phyloP scores from a whole-genome alignment of 2,113 vertebrate genomes.

The Mugil cephalus region DNA sequence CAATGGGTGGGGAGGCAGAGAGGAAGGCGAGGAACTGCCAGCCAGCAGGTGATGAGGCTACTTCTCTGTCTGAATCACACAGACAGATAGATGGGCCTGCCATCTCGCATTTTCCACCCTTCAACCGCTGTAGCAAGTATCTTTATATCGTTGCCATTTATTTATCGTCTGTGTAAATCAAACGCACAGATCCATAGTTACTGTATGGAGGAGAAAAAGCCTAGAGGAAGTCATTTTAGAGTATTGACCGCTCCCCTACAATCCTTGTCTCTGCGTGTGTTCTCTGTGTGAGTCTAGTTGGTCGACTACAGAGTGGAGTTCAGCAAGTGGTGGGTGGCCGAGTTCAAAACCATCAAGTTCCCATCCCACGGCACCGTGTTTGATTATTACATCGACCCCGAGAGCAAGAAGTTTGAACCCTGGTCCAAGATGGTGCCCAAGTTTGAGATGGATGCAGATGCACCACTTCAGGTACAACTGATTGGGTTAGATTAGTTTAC shows the following conservation, averaged over 20 bases:
- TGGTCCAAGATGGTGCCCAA: slow-evolving; percentile 94
- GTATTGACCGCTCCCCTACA: slow-evolving; percentile 47
- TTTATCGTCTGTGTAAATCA: slow-evolving; percentile 55
- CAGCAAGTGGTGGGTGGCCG: slow-evolving; percentile 96
- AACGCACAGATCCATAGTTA: slow-evolving; percentile 46
- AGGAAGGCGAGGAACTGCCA: slow-evolving; percentile 39
- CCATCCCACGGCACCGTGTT: slow-evolving; percentile 95
- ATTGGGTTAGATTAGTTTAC: not conserved
- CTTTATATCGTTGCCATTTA: slow-evolving; percentile 37
- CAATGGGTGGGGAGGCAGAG: slow-evolving; percentile 23
- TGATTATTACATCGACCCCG: slow-evolving; percentile 94
- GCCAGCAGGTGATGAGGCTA: slow-evolving; percentile 60
- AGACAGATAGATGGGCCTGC: slow-evolving; percentile 55
- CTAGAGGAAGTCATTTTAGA: slow-evolving; percentile 59
- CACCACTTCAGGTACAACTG: slow-evolving; percentile 90
- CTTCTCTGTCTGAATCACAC: slow-evolving; percentile 55
- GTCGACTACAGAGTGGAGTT: slow-evolving; percentile 94
- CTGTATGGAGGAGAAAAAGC: slow-evolving; percentile 35
- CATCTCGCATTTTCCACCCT: slow-evolving; percentile 65
- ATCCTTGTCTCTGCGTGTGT: slow-evolving; percentile 57
- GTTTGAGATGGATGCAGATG: slow-evolving; percentile 91
- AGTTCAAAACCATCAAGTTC: slow-evolving; percentile 98
- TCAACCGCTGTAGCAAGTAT: slow-evolving; percentile 42
- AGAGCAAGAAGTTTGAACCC: slow-evolving; percentile 94
- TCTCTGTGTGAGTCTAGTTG: slow-evolving; percentile 82